Conservation (phyloP, 2,797 vertebrate genomes). For the Poliocrania exsul region DNA sequence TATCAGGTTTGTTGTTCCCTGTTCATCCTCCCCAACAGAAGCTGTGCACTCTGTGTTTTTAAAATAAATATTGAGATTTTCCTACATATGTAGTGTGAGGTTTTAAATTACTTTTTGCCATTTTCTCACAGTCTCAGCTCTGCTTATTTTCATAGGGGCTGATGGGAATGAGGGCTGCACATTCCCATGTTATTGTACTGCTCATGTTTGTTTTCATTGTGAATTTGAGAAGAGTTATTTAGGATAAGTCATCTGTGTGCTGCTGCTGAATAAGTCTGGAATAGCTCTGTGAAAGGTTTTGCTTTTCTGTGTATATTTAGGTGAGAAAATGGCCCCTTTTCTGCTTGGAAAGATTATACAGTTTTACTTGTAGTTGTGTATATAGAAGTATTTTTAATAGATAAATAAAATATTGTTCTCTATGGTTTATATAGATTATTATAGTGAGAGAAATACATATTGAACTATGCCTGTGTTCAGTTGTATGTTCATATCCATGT, state of each 20-base stretch:
- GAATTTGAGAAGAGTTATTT: constrained; percentile 62
- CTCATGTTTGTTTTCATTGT: constrained; percentile 72
- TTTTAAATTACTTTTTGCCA: constrained; percentile 54
- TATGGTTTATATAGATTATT: background rate
- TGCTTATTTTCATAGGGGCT: constrained; percentile 72
- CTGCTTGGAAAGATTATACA: background rate
- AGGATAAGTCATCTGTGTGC: constrained; percentile 32
- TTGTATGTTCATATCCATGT: background rate
- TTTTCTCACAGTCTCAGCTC: constrained; percentile 66
- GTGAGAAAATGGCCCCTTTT: background rate
- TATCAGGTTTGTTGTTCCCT: background rate
- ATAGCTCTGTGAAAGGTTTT: background rate
- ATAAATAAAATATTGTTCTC: background rate
- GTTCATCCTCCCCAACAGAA: background rate
- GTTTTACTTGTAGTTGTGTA: background rate
- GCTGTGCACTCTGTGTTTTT: constrained; percentile 43
- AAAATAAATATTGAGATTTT: constrained; percentile 69
- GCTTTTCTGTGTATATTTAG: background rate
- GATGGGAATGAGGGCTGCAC: constrained; percentile 54
- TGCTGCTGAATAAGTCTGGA: constrained; percentile 13
- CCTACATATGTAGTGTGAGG: background rate
- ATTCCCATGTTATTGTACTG: constrained; percentile 58
- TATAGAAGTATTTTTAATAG: background rate
- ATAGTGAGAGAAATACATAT: background rate
- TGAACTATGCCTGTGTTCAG: background rate